A percentile compares a stretch with the other conserved stretches of the same genome.
These are phyloP conservation scores for Antennarius striatus DNA, from an alignment of 2,113 vertebrate species.

Conservation along the genomic window DNA sequence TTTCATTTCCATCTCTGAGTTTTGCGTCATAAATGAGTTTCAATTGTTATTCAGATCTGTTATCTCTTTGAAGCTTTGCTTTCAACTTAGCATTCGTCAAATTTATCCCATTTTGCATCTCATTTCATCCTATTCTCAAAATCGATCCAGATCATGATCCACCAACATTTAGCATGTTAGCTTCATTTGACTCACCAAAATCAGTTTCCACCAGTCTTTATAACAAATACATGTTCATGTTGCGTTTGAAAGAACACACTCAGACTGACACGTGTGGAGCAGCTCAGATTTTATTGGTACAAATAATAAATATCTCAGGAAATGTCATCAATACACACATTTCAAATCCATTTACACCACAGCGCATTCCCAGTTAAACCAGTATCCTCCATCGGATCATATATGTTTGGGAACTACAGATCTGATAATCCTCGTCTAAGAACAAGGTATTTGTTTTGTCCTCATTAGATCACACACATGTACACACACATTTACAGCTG, in stretches of 20 bases:
- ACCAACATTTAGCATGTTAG: too few relatives aligned
- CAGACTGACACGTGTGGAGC: not conserved
- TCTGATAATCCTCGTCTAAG: conserved; percentile 20
- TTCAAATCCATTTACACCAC: conserved; percentile 23
- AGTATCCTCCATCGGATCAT: conserved; percentile 8
- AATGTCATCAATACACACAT: conserved; percentile 29
- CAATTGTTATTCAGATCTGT: too few relatives aligned
- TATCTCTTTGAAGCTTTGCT: too few relatives aligned
- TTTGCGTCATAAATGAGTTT: too few relatives aligned
- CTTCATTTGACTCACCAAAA: too few relatives aligned
- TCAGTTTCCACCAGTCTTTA: not conserved
- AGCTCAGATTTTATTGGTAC: conserved; percentile 58
- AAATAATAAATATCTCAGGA: conserved; percentile 57
- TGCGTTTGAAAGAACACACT: not conserved
- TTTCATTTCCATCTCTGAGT: too few relatives aligned
- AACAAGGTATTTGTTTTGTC: conserved; percentile 26
- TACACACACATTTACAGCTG: conserved; percentile 28
- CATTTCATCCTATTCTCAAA: too few relatives aligned
- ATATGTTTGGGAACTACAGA: conserved; percentile 13
- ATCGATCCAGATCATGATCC: too few relatives aligned
- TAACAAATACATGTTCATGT: not conserved
- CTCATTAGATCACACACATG: conserved; percentile 5
- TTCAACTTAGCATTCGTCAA: too few relatives aligned
- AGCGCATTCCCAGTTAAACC: not conserved
- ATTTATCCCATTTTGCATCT: too few relatives aligned